A percentile compares a stretch with the other conserved stretches of the same genome.
Evolutionary conservation across 2,888 invertebrate species (phyloP).

Genomic region (Synanthedon myopaeformis): DNA sequence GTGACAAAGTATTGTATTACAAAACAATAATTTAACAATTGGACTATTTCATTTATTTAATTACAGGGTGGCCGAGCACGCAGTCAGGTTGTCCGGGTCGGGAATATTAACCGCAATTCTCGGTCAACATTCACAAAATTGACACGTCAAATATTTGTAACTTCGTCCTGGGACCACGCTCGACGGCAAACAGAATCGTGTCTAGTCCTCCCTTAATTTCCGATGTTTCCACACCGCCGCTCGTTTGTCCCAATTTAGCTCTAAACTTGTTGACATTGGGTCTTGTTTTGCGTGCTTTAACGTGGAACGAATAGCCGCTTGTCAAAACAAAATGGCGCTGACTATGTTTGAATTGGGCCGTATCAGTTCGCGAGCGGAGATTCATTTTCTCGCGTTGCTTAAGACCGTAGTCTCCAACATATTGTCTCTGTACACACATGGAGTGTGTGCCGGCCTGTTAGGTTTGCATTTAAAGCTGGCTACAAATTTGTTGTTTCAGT

Average conservation of each 20-base stretch:
- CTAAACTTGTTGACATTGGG: slow-evolving; percentile 27
- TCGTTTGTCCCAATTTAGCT: slow-evolving; percentile 25
- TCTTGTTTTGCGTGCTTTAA: slow-evolving; percentile 26
- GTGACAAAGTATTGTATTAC: too few relatives aligned
- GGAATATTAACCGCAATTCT: slow-evolving; percentile 70
- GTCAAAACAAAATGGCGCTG: slow-evolving; percentile 70
- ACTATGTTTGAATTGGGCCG: slow-evolving; percentile 69
- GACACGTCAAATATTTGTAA: slow-evolving; percentile 73
- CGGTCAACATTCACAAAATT: slow-evolving; percentile 71
- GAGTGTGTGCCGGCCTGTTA: slow-evolving; percentile 63
- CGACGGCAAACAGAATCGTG: slow-evolving; percentile 69
- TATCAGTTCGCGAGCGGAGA: slow-evolving; percentile 67
- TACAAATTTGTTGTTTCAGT: slow-evolving; percentile 69
- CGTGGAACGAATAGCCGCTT: slow-evolving; percentile 52
- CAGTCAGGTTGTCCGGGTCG: slow-evolving; percentile 50
- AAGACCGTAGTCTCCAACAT: slow-evolving; percentile 66
- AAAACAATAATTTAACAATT: slow-evolving; percentile 50
- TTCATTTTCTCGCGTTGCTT: slow-evolving; percentile 70
- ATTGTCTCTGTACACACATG: slow-evolving; percentile 65
- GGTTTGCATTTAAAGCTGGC: slow-evolving; percentile 68
- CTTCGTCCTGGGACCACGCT: slow-evolving; percentile 70
- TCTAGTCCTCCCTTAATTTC: slow-evolving; percentile 70
- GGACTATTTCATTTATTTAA: slow-evolving; percentile 64
- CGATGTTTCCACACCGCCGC: slow-evolving; percentile 53
- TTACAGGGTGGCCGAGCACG: slow-evolving; percentile 53